A percentile compares a stretch with the other conserved stretches of the same genome.
These are phyloP conservation scores for Agrotis segetum DNA, from an alignment of 2,888 invertebrate genomes.

Conservation along the genomic window DNA sequence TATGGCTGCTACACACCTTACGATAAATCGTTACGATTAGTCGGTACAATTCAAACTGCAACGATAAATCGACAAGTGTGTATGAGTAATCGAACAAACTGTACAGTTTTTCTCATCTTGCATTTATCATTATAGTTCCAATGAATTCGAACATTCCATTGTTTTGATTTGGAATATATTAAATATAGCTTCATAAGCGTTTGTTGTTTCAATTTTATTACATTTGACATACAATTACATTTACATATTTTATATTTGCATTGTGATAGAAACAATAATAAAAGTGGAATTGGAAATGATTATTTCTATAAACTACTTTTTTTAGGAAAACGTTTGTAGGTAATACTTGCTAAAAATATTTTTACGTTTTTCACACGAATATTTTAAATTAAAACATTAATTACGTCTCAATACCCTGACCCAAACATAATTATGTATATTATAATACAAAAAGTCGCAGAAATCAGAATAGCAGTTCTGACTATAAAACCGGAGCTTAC, in stretches of 20 bases:
- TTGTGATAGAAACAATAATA: background rate
- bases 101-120: too few species aligned
- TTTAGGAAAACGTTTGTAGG: background rate
- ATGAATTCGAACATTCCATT: background rate
- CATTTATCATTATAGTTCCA: background rate
- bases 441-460: background rate
- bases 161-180: background rate
- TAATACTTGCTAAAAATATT: background rate
- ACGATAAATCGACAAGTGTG: too few species aligned
- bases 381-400: too few species aligned
- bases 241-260: too few species aligned
- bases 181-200: background rate
- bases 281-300: background rate
- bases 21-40: too few species aligned
- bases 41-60: too few species aligned
- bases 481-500: background rate
- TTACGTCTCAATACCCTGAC: too few species aligned
- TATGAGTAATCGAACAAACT: too few species aligned
- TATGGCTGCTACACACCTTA: too few species aligned
- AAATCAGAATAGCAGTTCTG: background rate
- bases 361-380: too few species aligned
- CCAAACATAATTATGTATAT: background rate
- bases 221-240: too few species aligned
- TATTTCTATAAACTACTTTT: too few species aligned
- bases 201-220: slow-evolving; percentile 2